Evolutionary conservation across 2,113 vertebrate species (phyloP).

Genomic region (Rhynchopsitta pachyrhyncha): DNA sequence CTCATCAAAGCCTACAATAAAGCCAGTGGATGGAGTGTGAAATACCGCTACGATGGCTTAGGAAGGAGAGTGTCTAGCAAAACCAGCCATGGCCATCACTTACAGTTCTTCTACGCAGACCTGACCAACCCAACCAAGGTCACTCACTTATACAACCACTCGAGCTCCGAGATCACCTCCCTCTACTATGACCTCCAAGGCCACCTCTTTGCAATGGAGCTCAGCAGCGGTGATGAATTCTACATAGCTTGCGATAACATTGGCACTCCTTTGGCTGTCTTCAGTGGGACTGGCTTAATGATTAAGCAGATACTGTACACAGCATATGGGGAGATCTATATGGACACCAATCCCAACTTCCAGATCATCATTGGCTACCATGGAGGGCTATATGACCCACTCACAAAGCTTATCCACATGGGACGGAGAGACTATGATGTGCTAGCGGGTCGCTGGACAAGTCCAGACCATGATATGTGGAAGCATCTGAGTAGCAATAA

Average conservation of each 20-base stretch:
- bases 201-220: slow-evolving; percentile 96
- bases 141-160: slow-evolving; percentile 98
- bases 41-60: slow-evolving; percentile 93
- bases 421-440: slow-evolving; percentile 94
- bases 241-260: slow-evolving; percentile 97
- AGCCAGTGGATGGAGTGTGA: slow-evolving; percentile 87
- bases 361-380: slow-evolving; percentile 95
- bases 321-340: slow-evolving; percentile 95
- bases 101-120: slow-evolving; percentile 98
- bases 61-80: slow-evolving; percentile 93
- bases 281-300: slow-evolving; percentile 94
- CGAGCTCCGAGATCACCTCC: slow-evolving; percentile 95
- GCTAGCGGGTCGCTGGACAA: slow-evolving; percentile 94
- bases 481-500: slow-evolving; percentile 88
- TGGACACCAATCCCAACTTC: slow-evolving; percentile 94
- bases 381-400: slow-evolving; percentile 93
- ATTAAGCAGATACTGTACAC: slow-evolving; percentile 96
- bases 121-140: slow-evolving; percentile 92
- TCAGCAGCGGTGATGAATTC: slow-evolving; percentile 95
- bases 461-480: slow-evolving; percentile 92
- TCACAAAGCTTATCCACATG: slow-evolving; percentile 95
- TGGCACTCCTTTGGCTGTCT: slow-evolving; percentile 94
- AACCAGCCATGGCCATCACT: slow-evolving; percentile 85
- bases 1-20: slow-evolving; percentile 92
- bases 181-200: slow-evolving; percentile 98